Conservation (phyloP, 1,140 invertebrate genomes). For the Megalonaias nervosa region DNA sequence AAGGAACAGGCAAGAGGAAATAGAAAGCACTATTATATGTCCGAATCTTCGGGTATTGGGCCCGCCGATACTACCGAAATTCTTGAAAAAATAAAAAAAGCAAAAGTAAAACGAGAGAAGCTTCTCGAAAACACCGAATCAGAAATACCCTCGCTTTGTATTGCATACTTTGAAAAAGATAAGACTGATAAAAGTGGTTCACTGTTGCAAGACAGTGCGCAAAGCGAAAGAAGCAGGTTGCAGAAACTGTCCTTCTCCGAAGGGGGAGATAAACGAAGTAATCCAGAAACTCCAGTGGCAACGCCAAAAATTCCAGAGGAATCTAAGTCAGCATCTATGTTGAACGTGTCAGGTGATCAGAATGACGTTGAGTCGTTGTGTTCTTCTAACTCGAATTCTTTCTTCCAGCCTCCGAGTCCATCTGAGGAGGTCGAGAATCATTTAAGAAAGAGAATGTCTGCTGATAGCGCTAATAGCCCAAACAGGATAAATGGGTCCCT, state of each 20-base stretch:
- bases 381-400: constrained; percentile 13
- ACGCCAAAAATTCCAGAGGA: constrained; percentile 39
- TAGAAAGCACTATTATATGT: constrained; percentile 9
- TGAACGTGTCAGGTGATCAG: constrained; percentile 1
- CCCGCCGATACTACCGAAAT: constrained; percentile 46
- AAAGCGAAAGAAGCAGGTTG: constrained; percentile 6
- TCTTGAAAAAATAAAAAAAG: constrained; percentile 77
- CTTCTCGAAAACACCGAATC: constrained; percentile 63
- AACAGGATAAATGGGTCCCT: background rate
- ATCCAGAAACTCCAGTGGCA: constrained; percentile 34
- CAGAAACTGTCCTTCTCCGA: constrained; percentile 56
- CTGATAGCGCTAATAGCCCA: constrained; percentile 9
- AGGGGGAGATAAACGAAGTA: constrained; percentile 38
- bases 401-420: constrained; percentile 3
- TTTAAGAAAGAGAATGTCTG: constrained; percentile 4
- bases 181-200: constrained; percentile 29
- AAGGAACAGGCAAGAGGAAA: constrained; percentile 59
- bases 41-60: constrained; percentile 31
- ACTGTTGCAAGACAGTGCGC: constrained; percentile 15
- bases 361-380: constrained; percentile 2
- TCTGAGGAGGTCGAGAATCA: constrained; percentile 1
- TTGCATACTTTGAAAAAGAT: constrained; percentile 57
- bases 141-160: constrained; percentile 60
- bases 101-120: constrained; percentile 68
- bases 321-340: background rate